phyloP scores from a whole-genome alignment of 1,140 invertebrate species.

The Nautilus pompilius region DNA sequence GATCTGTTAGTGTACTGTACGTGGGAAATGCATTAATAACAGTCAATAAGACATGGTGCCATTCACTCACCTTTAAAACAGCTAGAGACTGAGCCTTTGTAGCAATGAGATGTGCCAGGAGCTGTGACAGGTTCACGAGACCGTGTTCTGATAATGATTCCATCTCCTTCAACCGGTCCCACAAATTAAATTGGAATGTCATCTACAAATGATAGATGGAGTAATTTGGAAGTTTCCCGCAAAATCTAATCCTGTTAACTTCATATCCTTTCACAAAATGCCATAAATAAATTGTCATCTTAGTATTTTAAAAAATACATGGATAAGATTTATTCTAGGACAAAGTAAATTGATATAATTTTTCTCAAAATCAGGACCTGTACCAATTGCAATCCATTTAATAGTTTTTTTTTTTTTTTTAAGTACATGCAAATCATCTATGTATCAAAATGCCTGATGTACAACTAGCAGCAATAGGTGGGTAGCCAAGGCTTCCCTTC shows the following conservation, averaged over 20 bases:
- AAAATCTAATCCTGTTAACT: not conserved
- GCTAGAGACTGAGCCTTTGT: slow-evolving; percentile 76
- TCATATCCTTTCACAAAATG: not conserved
- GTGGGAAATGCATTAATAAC: not conserved
- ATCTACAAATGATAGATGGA: slow-evolving; percentile 62
- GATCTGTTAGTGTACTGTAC: no score
- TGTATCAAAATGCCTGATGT: no score
- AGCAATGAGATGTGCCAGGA: slow-evolving; percentile 77
- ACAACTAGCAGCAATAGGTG: no score
- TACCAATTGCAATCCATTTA: no score
- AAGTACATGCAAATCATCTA: no score
- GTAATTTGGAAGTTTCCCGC: not conserved
- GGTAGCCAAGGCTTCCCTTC: no score
- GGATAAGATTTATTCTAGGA: not conserved
- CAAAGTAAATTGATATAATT: no score
- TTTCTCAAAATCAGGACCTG: no score
- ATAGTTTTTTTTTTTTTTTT: no score
- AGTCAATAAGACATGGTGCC: not conserved
- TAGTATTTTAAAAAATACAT: not conserved
- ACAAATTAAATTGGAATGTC: slow-evolving; percentile 80
- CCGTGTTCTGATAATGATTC: slow-evolving; percentile 63
- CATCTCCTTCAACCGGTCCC: slow-evolving; percentile 89
- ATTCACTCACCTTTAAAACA: slow-evolving; percentile 74
- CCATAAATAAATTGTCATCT: not conserved
- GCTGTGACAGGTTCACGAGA: slow-evolving; percentile 73